These are phyloP conservation scores for Carabus problematicus DNA, from an alignment of 2,888 invertebrate genomes.

Conservation along the genomic window DNA sequence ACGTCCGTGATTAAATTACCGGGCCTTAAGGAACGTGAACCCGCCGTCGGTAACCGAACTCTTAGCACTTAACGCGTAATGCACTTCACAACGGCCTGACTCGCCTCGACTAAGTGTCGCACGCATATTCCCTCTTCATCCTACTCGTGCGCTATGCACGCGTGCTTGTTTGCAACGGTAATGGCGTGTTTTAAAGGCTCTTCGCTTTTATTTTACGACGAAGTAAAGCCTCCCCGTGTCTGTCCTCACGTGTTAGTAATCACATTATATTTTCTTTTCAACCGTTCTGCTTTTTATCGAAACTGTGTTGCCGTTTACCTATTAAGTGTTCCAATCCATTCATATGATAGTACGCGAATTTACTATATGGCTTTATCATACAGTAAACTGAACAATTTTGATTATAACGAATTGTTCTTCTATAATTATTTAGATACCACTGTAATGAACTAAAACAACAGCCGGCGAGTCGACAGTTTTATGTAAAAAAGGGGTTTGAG, in stretches of 20 bases:
- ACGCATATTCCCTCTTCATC: neutral
- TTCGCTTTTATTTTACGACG: constrained; percentile 18
- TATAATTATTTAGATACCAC: too few relatives aligned
- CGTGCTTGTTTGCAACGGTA: constrained; percentile 16
- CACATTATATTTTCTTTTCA: constrained; percentile 1
- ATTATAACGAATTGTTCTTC: too few relatives aligned
- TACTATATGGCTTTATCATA: too few relatives aligned
- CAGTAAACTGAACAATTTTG: too few relatives aligned
- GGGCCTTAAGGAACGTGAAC: constrained; percentile 22
- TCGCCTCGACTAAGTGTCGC: constrained; percentile 18
- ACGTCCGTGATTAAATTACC: constrained; percentile 32
- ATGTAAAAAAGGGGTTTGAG: too few relatives aligned
- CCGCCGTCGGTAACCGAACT: constrained; percentile 21
- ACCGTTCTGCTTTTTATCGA: constrained; percentile 3
- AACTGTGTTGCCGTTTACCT: too few relatives aligned
- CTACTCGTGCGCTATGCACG: neutral
- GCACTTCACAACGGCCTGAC: constrained; percentile 14
- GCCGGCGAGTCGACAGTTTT: too few relatives aligned
- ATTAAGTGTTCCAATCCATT: too few relatives aligned
- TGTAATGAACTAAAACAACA: too few relatives aligned
- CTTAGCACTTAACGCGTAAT: constrained; percentile 32
- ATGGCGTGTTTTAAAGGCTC: constrained; percentile 26
- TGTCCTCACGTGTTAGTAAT: constrained; percentile 8
- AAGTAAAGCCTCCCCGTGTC: constrained; percentile 1
- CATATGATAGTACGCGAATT: too few relatives aligned